Conservation (phyloP, 1,140 invertebrate species). For the Augochlora pura region DNA sequence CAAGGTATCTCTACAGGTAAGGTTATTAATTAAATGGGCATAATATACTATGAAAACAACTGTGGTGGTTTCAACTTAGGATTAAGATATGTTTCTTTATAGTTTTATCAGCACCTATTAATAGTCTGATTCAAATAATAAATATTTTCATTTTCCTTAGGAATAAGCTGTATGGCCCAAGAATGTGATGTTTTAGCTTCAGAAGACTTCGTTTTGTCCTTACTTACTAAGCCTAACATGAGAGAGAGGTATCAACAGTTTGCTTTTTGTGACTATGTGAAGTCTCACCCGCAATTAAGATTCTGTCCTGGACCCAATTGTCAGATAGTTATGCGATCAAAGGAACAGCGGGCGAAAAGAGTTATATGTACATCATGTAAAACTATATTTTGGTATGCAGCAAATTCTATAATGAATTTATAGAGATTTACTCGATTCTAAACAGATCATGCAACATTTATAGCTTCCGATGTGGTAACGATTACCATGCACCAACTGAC, state of each 20-base stretch:
- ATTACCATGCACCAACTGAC: conserved; percentile 99
- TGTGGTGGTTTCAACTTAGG: too few relatives aligned
- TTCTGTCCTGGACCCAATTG: conserved; percentile 99
- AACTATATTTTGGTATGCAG: conserved; percentile 89
- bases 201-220: conserved; percentile 96
- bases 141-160: conserved; percentile 73
- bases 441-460: conserved; percentile 76
- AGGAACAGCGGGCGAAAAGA: conserved; percentile 89
- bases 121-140: neutral
- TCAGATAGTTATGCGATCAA: conserved; percentile 90
- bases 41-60: neutral
- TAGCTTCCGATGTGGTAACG: conserved; percentile 91
- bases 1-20: conserved; percentile 89
- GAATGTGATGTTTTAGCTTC: conserved; percentile 95
- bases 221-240: conserved; percentile 89
- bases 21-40: conserved; percentile 5
- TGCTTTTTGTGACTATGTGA: conserved; percentile 97
- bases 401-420: neutral
- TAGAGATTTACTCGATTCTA: neutral
- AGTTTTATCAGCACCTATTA: too few relatives aligned
- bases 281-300: conserved; percentile 92
- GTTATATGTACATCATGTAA: conserved; percentile 90
- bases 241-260: conserved; percentile 97
- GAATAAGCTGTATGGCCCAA: conserved; percentile 97
- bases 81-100: neutral